Percentiles rank a stretch among this genome's conserved stretches.
phyloP scores from a whole-genome alignment of 2,113 vertebrate genomes.

The Nothobranchius kuhntae region DNA sequence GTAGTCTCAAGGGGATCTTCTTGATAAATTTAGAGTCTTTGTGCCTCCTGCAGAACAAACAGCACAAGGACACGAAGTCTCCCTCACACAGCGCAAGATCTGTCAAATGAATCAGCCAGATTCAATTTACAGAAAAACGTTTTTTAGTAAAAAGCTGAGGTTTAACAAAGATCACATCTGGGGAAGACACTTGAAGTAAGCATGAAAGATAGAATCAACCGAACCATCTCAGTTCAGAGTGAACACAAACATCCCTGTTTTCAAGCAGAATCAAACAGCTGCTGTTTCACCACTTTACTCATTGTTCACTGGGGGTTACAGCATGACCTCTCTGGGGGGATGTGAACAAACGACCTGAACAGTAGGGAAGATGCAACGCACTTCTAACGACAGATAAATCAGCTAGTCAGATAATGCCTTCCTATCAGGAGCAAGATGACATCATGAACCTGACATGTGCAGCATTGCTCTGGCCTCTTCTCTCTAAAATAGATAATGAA shows the following conservation, averaged over 20 bases:
- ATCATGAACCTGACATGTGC: conserved; percentile 12
- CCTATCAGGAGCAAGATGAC: conserved; percentile 7
- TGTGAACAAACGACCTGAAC: neutral
- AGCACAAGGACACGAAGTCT: conserved; percentile 14
- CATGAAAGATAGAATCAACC: neutral
- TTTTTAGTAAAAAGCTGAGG: neutral
- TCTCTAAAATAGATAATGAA: neutral
- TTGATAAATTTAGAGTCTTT: conserved; percentile 55
- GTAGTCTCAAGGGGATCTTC: conserved; percentile 48
- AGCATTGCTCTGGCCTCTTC: neutral
- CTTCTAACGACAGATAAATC: conserved; percentile 17
- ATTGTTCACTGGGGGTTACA: neutral
- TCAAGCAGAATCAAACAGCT: neutral
- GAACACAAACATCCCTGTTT: neutral
- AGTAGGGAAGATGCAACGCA: neutral
- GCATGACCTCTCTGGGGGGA: neutral
- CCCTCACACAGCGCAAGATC: neutral
- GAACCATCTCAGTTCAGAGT: neutral
- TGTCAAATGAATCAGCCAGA: neutral
- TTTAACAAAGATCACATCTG: neutral
- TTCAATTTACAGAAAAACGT: neutral
- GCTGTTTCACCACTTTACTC: neutral
- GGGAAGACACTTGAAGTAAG: neutral
- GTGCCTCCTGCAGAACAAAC: conserved; percentile 25
- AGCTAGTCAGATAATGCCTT: neutral